Conservation (phyloP, 2,113 vertebrate species). For the Etheostoma spectabile region DNA sequence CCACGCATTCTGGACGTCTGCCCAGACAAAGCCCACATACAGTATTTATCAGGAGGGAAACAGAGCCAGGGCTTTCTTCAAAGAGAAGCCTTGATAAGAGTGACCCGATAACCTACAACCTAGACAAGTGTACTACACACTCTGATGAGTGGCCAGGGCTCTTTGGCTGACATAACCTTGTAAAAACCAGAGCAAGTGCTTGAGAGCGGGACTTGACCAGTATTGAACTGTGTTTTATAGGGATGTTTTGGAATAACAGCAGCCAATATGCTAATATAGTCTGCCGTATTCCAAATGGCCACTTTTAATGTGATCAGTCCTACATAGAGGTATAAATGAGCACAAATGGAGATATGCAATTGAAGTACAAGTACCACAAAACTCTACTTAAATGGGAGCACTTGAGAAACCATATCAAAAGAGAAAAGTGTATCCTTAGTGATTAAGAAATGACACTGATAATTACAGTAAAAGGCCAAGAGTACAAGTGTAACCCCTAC, state of each 20-base stretch:
- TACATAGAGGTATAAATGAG: neutral
- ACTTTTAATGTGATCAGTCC: neutral
- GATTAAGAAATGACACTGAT: neutral
- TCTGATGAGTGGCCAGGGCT: constrained; percentile 43
- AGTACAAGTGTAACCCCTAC: neutral
- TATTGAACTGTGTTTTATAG: neutral
- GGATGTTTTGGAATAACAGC: neutral
- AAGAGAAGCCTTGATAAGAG: constrained; percentile 74
- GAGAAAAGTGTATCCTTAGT: neutral
- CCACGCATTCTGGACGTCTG: constrained; percentile 62
- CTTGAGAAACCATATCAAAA: neutral
- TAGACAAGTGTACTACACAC: constrained; percentile 25
- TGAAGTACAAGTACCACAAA: neutral
- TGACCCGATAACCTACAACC: constrained; percentile 64
- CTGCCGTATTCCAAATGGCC: neutral
- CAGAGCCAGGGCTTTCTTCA: constrained; percentile 70
- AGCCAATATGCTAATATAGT: neutral
- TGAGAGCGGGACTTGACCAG: constrained; percentile 2
- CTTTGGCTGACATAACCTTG: constrained; percentile 40
- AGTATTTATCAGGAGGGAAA: constrained; percentile 75
- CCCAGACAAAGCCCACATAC: constrained; percentile 64
- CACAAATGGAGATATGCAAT: neutral
- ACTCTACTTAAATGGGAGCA: neutral
- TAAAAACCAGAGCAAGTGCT: constrained; percentile 43
- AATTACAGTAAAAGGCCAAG: neutral